These are phyloP conservation scores for Ahaetulla prasina DNA, from an alignment of 2,113 vertebrate species.

Conservation along the genomic window DNA sequence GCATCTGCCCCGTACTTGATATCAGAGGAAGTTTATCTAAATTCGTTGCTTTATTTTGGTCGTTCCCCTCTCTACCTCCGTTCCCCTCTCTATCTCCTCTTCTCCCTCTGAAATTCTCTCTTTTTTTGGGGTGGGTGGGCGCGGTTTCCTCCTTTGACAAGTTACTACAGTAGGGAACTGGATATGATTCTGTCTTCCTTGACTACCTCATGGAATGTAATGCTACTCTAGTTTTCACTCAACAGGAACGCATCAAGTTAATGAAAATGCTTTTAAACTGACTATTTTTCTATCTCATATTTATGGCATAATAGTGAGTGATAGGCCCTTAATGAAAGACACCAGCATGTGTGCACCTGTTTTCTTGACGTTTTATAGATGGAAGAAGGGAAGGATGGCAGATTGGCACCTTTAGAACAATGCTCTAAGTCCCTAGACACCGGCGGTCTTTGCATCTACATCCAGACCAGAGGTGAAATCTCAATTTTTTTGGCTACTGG, in stretches of 20 bases:
- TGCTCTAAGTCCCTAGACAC: conserved; percentile 3
- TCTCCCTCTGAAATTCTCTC: not conserved
- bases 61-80: not conserved
- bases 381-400: conserved; percentile 12
- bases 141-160: not conserved
- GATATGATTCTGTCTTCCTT: not conserved
- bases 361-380: not conserved
- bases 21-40: not conserved
- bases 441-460: conserved; percentile 33
- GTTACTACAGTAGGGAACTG: not conserved
- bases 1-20: not conserved
- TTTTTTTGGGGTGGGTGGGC: no score
- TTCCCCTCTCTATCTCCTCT: not conserved
- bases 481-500: no score
- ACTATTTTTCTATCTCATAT: conserved; percentile 5
- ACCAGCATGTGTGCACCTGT: not conserved
- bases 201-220: not conserved
- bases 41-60: not conserved
- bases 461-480: no score
- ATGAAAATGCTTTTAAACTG: conserved; percentile 12
- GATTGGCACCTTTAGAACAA: conserved; percentile 13
- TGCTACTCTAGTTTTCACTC: conserved; percentile 15
- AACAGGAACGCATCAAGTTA: conserved; percentile 10
- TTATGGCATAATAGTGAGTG: conserved; percentile 17
- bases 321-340: conserved; percentile 4